Evolutionary conservation across 1,140 invertebrate genomes (phyloP), one percentile per base, ranked within the genome.

Genomic region (Lepidurus packardi): DNA sequence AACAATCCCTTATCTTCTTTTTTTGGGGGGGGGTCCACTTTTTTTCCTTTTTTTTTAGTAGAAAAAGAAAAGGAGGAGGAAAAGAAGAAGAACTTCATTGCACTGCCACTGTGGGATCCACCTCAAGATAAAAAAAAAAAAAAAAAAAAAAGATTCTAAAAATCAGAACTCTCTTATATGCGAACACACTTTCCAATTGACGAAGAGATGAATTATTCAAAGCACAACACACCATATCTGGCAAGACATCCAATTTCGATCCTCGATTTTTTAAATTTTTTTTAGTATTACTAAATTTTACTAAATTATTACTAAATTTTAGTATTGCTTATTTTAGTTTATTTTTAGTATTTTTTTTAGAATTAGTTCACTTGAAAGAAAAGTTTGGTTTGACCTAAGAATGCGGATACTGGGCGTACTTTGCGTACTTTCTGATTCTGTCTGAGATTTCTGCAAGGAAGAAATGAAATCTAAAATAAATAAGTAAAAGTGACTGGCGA

Each of bases 171-270:
- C 53, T 65, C 2, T 65, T 16, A 21, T 65, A 65, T 9, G 53
- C 53, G 53, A 65, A n/a, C 45, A 47, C 53, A 21, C 16, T 65
- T 65, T 65, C 53, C 53, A 65, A 65, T 65, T 65, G 53, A 65
- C 53, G 53, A 65, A 21, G 16, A 8, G 13, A 13, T 65, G 53
- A 65, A 65, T 65, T 65, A 65, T 65, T 65, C 53, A 65, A 16
- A 65, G 21, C 53, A 65, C 53, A n/a, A n/a, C 53, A 65, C 13
- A 1, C 53, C 6, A 16, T 9, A 13, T 65, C 21, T 65, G 53
- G 8, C 7, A 7, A 21, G 16, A 16, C 21, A 65, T 9, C 53
- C 8, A 65, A 7, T 65, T 65, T 65, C 10, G 53, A 65, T 65
- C 21, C n/a, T 65, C 5, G 16, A 7, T 21, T n/a, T 13, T 16